Evolutionary conservation across 1,140 invertebrate genomes (phyloP).

Genomic region (Drosophila nigrodunni): DNA sequence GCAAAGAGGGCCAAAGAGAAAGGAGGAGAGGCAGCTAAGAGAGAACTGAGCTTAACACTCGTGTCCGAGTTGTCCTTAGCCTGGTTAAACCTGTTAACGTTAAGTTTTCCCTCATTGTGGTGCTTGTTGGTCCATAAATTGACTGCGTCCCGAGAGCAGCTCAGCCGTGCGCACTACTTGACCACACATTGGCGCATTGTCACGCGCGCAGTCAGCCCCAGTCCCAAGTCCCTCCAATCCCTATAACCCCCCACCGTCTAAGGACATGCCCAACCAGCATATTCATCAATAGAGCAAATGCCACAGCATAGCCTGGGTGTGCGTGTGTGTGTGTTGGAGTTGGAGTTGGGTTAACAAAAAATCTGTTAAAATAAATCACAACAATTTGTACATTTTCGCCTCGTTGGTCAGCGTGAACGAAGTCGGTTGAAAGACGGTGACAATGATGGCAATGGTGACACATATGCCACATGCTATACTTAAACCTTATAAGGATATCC

Average conservation of each 20-base stretch:
- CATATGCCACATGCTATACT: conserved; percentile 40
- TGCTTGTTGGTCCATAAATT: conserved; percentile 54
- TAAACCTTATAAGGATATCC: conserved; percentile 1
- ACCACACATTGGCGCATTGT: conserved; percentile 81
- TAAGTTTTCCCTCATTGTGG: conserved; percentile 66
- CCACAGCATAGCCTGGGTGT: conserved; percentile 11
- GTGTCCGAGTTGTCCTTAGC: conserved; percentile 72
- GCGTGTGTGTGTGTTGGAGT: neutral
- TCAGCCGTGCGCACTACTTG: conserved; percentile 77
- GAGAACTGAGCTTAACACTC: conserved; percentile 42
- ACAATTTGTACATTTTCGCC: conserved; percentile 81
- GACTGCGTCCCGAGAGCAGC: conserved; percentile 47
- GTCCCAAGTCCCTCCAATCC: neutral
- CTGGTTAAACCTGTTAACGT: conserved; percentile 80
- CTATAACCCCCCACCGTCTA: neutral
- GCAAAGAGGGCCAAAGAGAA: neutral
- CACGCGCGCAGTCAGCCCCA: conserved; percentile 52
- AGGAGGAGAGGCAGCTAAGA: neutral
- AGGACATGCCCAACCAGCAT: conserved; percentile 57
- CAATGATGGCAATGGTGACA: conserved; percentile 63
- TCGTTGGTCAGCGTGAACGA: conserved; percentile 56
- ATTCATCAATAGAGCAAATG: conserved; percentile 77
- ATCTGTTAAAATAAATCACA: conserved; percentile 82
- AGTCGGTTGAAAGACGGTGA: conserved; percentile 31
- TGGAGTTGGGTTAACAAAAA: conserved; percentile 71